Percentiles rank a stretch among this genome's conserved stretches.
Conservation (phyloP, 2,888 invertebrate genomes). For the Rhopalosiphum nymphaeae region DNA sequence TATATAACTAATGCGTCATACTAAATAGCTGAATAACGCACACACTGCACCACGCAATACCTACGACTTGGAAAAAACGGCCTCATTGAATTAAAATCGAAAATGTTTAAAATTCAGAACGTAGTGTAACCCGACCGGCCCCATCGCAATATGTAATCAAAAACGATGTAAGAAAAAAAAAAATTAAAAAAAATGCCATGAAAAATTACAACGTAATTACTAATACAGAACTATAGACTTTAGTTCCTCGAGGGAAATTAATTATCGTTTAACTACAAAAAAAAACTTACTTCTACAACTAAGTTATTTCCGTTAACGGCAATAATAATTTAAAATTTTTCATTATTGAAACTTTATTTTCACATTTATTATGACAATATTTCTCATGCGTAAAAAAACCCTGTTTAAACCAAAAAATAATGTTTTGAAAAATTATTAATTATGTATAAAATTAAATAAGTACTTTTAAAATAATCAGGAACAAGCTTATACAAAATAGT, state of each 20-base stretch:
- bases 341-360: background rate
- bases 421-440: background rate
- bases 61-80: background rate
- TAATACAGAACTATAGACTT: background rate
- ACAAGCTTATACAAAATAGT: too few species aligned
- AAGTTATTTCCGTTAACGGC: background rate
- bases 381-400: background rate
- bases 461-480: too few species aligned
- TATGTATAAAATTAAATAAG: background rate
- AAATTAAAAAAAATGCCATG: background rate
- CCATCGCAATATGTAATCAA: background rate
- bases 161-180: background rate
- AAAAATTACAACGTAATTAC: background rate
- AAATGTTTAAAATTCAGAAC: background rate
- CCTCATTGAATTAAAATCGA: background rate
- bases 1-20: background rate
- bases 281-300: background rate
- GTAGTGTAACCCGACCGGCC: background rate
- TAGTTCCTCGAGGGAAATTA: background rate
- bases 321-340: background rate
- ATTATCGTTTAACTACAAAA: background rate
- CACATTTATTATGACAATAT: background rate
- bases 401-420: background rate
- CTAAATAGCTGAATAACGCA: background rate
- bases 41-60: background rate